phyloP scores from a whole-genome alignment of 1,140 invertebrate species.

The Semibalanus balanoides region DNA sequence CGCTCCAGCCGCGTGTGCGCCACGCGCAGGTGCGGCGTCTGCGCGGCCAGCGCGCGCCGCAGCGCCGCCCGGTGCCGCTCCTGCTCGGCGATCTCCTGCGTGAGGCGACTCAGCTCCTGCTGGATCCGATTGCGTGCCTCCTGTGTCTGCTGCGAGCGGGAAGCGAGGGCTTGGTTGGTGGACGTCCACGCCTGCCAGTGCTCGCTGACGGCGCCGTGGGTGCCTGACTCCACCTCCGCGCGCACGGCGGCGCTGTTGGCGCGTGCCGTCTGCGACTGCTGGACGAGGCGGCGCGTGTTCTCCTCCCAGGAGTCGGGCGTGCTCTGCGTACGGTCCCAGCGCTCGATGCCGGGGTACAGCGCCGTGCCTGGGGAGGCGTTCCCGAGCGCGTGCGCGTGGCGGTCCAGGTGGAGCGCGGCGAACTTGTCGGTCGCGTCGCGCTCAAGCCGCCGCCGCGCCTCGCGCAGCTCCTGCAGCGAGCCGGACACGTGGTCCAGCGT shows the following conservation, averaged over 20 bases:
- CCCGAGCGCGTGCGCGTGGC: slow-evolving; percentile 69
- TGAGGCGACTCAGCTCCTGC: slow-evolving; percentile 55
- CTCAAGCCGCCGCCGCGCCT: slow-evolving; percentile 60
- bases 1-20: slow-evolving; percentile 79
- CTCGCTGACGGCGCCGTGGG: slow-evolving; percentile 63
- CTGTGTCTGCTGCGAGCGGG: slow-evolving; percentile 56
- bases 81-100: slow-evolving; percentile 75
- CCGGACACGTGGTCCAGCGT: neutral
- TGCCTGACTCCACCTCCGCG: slow-evolving; percentile 57
- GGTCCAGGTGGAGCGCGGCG: slow-evolving; percentile 70
- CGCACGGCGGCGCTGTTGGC: slow-evolving; percentile 63
- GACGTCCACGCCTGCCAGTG: slow-evolving; percentile 85
- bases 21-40: slow-evolving; percentile 41
- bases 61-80: slow-evolving; percentile 70
- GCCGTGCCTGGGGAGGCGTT: slow-evolving; percentile 72
- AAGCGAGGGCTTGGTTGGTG: slow-evolving; percentile 61
- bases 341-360: slow-evolving; percentile 81
- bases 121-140: slow-evolving; percentile 79
- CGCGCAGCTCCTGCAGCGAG: neutral
- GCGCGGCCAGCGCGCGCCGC: slow-evolving; percentile 61
- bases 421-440: slow-evolving; percentile 73
- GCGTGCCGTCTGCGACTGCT: slow-evolving; percentile 65
- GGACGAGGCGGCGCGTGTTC: slow-evolving; percentile 61
- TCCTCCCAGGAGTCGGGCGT: slow-evolving; percentile 74
- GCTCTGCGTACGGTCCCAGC: slow-evolving; percentile 67